phyloP scores from a whole-genome alignment of 2,888 invertebrate species.

The Buathra laborator region DNA sequence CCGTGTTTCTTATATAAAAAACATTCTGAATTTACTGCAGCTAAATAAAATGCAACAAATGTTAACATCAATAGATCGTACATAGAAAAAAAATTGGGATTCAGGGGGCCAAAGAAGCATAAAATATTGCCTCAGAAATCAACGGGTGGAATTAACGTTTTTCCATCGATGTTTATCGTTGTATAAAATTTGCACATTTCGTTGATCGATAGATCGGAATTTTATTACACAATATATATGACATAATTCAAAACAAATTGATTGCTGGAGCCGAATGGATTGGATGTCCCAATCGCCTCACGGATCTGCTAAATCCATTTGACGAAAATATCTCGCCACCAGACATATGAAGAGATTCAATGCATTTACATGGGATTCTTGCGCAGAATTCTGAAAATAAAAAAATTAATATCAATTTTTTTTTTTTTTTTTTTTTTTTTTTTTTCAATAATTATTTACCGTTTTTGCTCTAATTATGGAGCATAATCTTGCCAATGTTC shows the following conservation, averaged over 20 bases:
- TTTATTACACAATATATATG: slow-evolving; percentile 68
- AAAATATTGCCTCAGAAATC: too few species aligned
- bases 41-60: too few species aligned
- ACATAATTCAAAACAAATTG: slow-evolving; percentile 39
- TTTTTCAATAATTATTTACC: slow-evolving; percentile 80
- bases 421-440: background rate
- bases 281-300: slow-evolving; percentile 60
- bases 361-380: slow-evolving; percentile 85
- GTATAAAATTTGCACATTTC: background rate
- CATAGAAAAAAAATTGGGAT: too few species aligned
- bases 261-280: background rate
- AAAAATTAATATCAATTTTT: background rate
- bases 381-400: slow-evolving; percentile 73
- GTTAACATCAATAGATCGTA: too few species aligned
- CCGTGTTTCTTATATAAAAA: too few species aligned
- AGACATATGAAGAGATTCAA: slow-evolving; percentile 92
- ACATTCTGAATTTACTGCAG: too few species aligned
- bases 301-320: slow-evolving; percentile 90
- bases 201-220: slow-evolving; percentile 62
- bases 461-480: slow-evolving; percentile 86
- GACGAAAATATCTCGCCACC: slow-evolving; percentile 91
- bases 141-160: too few species aligned
- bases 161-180: too few species aligned
- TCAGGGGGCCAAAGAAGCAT: too few species aligned
- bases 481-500: slow-evolving; percentile 89